A percentile compares a stretch with the other conserved stretches of the same genome.
phyloP scores from a whole-genome alignment of 2,797 vertebrate genomes.

The Tenualosa ilisha region DNA sequence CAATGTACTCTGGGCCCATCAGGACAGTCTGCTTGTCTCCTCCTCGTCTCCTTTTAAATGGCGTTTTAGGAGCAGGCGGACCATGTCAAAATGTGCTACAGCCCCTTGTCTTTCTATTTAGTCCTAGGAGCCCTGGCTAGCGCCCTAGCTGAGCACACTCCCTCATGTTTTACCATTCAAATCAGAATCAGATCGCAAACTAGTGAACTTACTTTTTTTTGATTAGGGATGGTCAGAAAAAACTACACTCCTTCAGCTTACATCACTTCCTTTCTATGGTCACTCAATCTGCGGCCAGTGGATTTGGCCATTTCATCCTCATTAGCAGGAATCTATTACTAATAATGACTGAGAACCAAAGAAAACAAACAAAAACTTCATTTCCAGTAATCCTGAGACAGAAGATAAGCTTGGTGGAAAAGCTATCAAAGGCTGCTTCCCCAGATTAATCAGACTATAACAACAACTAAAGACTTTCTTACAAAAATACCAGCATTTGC shows the following conservation, averaged over 20 bases:
- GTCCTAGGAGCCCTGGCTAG: too few species aligned
- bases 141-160: too few species aligned
- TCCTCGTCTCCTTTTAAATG: too few species aligned
- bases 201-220: not conserved
- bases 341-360: not conserved
- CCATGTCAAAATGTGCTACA: too few species aligned
- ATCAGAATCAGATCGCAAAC: too few species aligned
- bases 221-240: not conserved
- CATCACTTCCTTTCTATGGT: not conserved
- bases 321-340: not conserved
- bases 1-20: too few species aligned
- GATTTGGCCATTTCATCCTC: not conserved
- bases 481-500: slow-evolving; percentile 45
- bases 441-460: not conserved
- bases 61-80: too few species aligned
- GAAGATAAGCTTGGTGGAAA: not conserved
- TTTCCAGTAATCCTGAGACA: not conserved
- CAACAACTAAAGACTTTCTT: slow-evolving; percentile 36
- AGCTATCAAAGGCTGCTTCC: not conserved
- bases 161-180: too few species aligned
- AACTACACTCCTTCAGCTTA: not conserved
- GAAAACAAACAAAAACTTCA: not conserved
- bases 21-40: too few species aligned
- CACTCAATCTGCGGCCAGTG: not conserved
- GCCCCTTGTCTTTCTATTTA: too few species aligned